Evolutionary conservation across 2,113 vertebrate species (phyloP).

Genomic region (Meleagris gallopavo): DNA sequence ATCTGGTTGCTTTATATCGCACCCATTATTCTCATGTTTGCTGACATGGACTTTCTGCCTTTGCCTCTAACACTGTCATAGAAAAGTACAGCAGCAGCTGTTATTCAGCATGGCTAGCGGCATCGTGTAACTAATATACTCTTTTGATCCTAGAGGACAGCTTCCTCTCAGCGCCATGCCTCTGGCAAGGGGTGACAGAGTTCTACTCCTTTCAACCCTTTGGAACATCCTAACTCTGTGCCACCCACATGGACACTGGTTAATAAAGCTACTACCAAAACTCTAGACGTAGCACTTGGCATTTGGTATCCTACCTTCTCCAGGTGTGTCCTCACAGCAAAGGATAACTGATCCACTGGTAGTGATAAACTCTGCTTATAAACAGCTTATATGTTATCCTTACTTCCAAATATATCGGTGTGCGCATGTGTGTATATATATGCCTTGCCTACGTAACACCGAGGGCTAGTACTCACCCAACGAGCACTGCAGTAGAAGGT

Average conservation of each 20-base stretch:
- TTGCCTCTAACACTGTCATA: neutral
- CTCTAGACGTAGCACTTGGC: neutral
- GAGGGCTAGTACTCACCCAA: constrained; percentile 7
- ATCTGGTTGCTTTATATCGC: neutral
- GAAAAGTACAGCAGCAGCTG: constrained; percentile 19
- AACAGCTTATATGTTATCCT: neutral
- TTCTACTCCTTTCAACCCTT: neutral
- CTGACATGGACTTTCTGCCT: neutral
- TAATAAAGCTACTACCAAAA: neutral
- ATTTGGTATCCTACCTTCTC: constrained; percentile 41
- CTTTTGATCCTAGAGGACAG: neutral
- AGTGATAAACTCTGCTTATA: neutral
- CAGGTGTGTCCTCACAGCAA: neutral
- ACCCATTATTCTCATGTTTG: neutral
- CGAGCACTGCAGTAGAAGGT: neutral
- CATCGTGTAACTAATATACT: neutral
- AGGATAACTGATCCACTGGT: neutral
- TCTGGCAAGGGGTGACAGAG: neutral
- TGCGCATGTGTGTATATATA: neutral
- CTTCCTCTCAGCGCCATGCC: neutral
- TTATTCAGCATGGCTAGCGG: neutral
- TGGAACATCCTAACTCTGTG: neutral
- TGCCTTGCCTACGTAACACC: neutral
- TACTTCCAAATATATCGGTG: neutral
- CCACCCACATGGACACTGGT: neutral